A percentile compares a stretch with the other conserved stretches of the same genome.
Conservation (phyloP, 2,113 vertebrate species). For the Ibidorhyncha struthersii region DNA sequence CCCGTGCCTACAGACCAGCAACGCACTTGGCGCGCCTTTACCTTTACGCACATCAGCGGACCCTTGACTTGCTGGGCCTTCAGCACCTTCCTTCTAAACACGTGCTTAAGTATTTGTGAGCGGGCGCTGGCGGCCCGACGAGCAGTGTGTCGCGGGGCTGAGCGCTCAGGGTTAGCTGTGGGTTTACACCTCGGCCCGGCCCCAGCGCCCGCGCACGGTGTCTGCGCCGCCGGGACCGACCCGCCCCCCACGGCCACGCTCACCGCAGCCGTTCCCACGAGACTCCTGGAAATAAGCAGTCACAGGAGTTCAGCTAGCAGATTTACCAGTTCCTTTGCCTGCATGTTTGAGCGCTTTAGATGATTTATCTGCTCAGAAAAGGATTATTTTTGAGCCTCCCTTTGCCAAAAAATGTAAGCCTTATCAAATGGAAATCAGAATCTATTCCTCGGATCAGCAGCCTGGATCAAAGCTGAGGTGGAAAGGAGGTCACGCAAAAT, state of each 20-base stretch:
- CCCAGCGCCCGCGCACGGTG: fast-evolving
- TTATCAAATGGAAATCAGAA: constrained; percentile 63
- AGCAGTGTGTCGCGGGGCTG: fast-evolving
- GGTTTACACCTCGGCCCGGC: fast-evolving
- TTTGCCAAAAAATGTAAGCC: constrained; percentile 14
- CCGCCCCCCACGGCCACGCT: fast-evolving
- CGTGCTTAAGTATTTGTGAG: fast-evolving
- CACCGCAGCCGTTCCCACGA: neutral
- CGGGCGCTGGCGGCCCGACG: fast-evolving
- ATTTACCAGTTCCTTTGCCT: neutral
- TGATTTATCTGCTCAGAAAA: constrained; percentile 55
- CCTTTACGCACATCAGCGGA: neutral
- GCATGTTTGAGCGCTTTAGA: neutral
- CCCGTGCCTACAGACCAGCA: neutral
- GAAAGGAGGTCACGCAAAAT: constrained; percentile 43
- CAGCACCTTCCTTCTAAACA: fast-evolving
- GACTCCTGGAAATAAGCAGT: neutral
- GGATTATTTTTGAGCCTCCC: constrained; percentile 60
- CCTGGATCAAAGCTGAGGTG: constrained; percentile 35
- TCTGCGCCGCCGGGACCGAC: fast-evolving
- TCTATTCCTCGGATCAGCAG: constrained; percentile 38
- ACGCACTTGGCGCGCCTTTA: neutral
- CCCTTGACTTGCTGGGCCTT: neutral
- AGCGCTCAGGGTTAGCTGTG: fast-evolving
- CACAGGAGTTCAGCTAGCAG: neutral